Evolutionary conservation across 2,113 vertebrate genomes (phyloP).

Genomic region (Pelmatolapia mariae): DNA sequence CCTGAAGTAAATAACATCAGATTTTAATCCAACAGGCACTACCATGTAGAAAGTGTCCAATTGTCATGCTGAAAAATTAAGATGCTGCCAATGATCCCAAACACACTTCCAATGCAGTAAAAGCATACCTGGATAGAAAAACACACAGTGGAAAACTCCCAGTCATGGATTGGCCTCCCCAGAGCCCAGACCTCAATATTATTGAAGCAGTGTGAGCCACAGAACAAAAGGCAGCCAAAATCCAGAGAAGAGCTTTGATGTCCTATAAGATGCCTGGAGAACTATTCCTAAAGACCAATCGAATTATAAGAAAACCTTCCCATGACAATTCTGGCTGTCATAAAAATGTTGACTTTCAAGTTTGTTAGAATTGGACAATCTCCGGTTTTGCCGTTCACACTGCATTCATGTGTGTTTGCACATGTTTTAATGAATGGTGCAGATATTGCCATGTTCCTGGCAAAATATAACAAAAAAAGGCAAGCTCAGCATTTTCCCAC

Average conservation of each 20-base stretch:
- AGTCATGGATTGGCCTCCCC: neutral
- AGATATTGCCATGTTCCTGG: neutral
- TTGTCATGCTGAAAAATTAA: neutral
- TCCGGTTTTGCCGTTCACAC: neutral
- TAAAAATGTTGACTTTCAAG: neutral
- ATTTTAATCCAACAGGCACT: neutral
- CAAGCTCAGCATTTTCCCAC: neutral
- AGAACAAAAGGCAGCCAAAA: neutral
- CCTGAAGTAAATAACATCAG: neutral
- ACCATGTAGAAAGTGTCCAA: neutral
- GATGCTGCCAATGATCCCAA: neutral
- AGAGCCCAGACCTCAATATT: neutral
- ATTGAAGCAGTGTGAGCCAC: neutral
- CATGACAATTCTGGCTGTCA: neutral
- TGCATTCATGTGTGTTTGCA: neutral
- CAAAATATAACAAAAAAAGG: neutral
- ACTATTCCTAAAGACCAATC: neutral
- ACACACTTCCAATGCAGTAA: neutral
- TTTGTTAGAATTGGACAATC: neutral
- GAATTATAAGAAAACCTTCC: neutral
- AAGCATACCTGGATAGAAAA: neutral
- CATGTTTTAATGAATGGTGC: neutral
- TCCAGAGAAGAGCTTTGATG: neutral
- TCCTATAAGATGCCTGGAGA: neutral
- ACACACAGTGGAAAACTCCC: neutral